phyloP scores from a whole-genome alignment of 1,140 invertebrate species.

The Papilio glaucus region DNA sequence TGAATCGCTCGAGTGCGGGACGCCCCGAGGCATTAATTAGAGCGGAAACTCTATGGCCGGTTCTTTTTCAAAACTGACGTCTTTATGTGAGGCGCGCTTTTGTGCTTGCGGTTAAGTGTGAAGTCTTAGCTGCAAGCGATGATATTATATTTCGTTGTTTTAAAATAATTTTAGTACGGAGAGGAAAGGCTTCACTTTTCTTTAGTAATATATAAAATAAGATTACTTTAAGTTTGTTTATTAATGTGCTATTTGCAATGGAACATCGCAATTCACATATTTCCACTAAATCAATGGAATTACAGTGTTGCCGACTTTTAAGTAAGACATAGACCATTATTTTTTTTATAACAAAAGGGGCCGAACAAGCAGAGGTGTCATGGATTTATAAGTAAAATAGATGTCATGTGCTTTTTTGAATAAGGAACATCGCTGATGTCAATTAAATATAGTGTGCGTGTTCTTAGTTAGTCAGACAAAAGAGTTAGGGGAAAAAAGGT shows the following conservation, averaged over 20 bases:
- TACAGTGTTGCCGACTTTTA: too few species aligned
- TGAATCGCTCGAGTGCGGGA: constrained; percentile 78
- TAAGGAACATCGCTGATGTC: too few species aligned
- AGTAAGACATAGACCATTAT: too few species aligned
- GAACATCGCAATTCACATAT: too few species aligned
- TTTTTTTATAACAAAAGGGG: too few species aligned
- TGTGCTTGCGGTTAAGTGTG: constrained; percentile 70
- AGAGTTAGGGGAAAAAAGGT: too few species aligned
- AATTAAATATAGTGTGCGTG: too few species aligned
- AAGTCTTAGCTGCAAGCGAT: constrained; percentile 68
- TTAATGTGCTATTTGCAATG: not conserved
- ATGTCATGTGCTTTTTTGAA: too few species aligned
- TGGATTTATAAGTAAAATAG: too few species aligned
- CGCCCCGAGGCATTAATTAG: constrained; percentile 82
- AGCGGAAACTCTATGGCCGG: constrained; percentile 78
- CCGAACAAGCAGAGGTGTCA: too few species aligned
- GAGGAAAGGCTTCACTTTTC: not conserved
- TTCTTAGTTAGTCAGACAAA: too few species aligned
- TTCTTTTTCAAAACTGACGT: constrained; percentile 78
- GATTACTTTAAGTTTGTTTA: not conserved
- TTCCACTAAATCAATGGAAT: too few species aligned
- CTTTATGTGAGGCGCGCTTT: constrained; percentile 74
- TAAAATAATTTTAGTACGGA: constrained; percentile 8
- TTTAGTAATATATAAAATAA: not conserved
- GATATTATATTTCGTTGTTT: constrained; percentile 57